Evolutionary conservation across 2,888 invertebrate genomes (phyloP), one percentile per base, ranked within the genome.

Genomic region (Pandemis cinnamomeana): DNA sequence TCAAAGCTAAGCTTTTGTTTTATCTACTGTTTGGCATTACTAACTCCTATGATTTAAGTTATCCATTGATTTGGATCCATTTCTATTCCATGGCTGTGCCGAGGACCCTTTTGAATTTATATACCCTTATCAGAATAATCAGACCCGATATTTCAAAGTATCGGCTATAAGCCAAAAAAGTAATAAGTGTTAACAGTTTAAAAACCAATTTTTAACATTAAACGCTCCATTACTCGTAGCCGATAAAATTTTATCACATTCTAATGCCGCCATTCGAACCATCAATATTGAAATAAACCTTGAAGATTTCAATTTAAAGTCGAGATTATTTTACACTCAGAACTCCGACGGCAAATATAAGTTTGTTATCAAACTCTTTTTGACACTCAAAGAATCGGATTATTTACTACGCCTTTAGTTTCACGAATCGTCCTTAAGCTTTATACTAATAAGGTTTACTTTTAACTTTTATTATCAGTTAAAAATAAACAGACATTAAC

Each of bases 151-250:
- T n/a, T 8, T 68, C 63, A 41, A 63, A 58, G 63, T 46, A 67
- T 63, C 55, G 36, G 61, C 46, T 5, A 36, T 46, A 61, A 46
- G 10, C 15, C 44, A 20, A 72, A 72, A 72, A 72, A 60, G 42
- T 73, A 48, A 71, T 42, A 67, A 67, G 66, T 71, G 67, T 74
- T 41, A 71, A 74, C 69, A 70, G 73, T 74, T 74, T 74, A 71
- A 74, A 70, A 74, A 74, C 36, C 71, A 62, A 71, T 74, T 74
- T 70, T 71, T 74, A 20, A 67, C 71, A 62, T 67, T 41, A 67
- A 71, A 74, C 15, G 70, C 70, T 5, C 41, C 66, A 74, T 74
- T 71, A 71, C 55, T 74, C 61, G 36, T 27, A 44, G 1, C 36
- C 27, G 74, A 74, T 74, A 74, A 69, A 64, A 61, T 66, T 66